These are phyloP conservation scores for Cladopsammia gracilis DNA, from an alignment of 64 coral and sea anemone genomes.

Conservation along the genomic window DNA sequence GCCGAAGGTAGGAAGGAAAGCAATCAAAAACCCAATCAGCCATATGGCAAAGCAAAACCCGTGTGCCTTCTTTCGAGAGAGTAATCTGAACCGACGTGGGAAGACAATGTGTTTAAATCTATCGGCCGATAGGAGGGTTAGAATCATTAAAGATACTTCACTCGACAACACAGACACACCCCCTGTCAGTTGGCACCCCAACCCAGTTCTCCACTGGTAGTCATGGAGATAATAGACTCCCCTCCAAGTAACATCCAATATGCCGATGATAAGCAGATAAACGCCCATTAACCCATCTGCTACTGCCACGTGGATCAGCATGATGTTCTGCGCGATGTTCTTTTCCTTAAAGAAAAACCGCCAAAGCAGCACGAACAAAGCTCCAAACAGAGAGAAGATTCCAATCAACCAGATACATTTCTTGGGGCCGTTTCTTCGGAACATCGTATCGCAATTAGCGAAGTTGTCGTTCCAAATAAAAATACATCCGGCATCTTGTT, in stretches of 20 bases:
- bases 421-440: no score
- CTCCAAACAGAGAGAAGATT: conserved; percentile 23
- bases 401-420: conserved; percentile 29
- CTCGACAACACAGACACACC: not conserved
- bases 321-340: conserved; percentile 8
- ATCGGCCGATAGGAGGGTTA: not conserved
- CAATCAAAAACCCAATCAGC: not conserved
- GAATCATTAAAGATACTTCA: not conserved
- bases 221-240: conserved; percentile 53
- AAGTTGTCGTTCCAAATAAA: no score
- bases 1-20: not conserved
- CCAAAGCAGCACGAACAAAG: conserved; percentile 6
- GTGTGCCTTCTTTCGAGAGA: not conserved
- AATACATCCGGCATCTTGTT: no score
- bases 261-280: conserved; percentile 14
- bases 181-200: conserved; percentile 22
- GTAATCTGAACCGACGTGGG: not conserved
- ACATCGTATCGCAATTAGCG: no score
- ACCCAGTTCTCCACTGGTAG: conserved; percentile 29
- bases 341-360: not conserved
- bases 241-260: not conserved
- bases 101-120: not conserved
- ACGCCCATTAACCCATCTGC: conserved; percentile 56
- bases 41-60: not conserved
- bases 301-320: conserved; percentile 26